A percentile compares a stretch with the other conserved stretches of the same genome.
phyloP scores from a whole-genome alignment of 64 coral and sea anemone genomes.

The Pocillopora damicornis region DNA sequence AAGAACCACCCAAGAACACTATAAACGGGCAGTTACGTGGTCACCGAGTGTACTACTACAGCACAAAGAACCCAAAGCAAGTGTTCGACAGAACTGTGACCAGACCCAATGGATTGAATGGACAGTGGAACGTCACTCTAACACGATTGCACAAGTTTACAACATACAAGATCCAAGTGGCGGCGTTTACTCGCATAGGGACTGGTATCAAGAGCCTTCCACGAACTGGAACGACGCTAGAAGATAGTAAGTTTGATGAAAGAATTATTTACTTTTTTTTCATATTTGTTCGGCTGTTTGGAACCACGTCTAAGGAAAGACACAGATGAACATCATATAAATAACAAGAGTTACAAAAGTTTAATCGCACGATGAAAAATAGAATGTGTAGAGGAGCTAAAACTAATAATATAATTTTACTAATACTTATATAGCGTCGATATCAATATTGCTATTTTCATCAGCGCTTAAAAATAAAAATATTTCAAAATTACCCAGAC shows the following conservation, averaged over 20 bases:
- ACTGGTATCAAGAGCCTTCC: constrained; percentile 46
- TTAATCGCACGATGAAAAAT: no score
- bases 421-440: no score
- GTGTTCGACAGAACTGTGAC: constrained; percentile 14
- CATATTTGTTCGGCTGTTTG: not conserved
- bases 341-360: no score
- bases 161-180: constrained; percentile 59
- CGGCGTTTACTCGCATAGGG: constrained; percentile 73
- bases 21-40: constrained; percentile 55
- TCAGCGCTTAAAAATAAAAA: no score
- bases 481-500: no score
- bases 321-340: no score
- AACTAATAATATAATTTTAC: no score
- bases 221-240: constrained; percentile 39
- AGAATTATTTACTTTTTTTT: not conserved
- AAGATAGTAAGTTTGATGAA: constrained; percentile 63
- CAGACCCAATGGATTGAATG: not conserved
- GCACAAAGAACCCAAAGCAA: constrained; percentile 33
- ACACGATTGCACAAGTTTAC: constrained; percentile 64
- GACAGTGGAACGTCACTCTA: constrained; percentile 44
- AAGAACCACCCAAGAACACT: constrained; percentile 38
- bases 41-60: constrained; percentile 66
- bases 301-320: no score
- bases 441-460: no score
- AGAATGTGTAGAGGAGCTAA: no score